phyloP scores from a whole-genome alignment of 2,797 vertebrate species.

The Oreochromis grahami region DNA sequence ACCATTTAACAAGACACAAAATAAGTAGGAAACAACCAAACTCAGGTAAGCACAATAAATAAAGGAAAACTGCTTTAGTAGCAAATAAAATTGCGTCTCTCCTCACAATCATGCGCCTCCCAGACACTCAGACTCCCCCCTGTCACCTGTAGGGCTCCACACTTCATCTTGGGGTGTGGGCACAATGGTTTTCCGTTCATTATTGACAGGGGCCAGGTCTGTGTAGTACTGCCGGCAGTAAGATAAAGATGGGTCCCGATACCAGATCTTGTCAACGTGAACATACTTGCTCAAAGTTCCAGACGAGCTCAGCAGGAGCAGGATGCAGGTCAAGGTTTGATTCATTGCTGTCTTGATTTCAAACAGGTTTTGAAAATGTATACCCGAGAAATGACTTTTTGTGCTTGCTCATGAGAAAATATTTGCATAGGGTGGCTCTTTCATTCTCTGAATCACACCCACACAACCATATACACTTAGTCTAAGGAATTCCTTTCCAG shows the following conservation, averaged over 20 bases:
- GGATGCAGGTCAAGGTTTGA: background rate
- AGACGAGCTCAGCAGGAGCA: background rate
- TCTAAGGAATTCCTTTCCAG: background rate
- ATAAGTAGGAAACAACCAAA: background rate
- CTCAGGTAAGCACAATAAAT: background rate
- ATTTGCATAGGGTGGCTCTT: background rate
- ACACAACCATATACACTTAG: background rate
- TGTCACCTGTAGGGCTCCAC: background rate
- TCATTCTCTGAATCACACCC: background rate
- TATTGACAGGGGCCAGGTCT: background rate
- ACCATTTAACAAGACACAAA: background rate
- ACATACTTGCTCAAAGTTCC: background rate
- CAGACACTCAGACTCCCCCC: background rate
- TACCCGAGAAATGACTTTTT: background rate
- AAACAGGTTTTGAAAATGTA: background rate
- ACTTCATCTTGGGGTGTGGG: background rate
- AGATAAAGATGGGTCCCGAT: background rate
- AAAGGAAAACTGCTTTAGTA: background rate
- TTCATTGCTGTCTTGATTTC: background rate
- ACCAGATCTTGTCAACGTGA: background rate
- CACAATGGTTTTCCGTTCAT: background rate
- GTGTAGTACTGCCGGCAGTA: background rate
- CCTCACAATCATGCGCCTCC: constrained; percentile 24
- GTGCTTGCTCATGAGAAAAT: background rate
- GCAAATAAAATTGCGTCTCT: constrained; percentile 40